These are phyloP conservation scores for Anoplopoma fimbria DNA, from an alignment of 2,113 vertebrate species.

Conservation along the genomic window DNA sequence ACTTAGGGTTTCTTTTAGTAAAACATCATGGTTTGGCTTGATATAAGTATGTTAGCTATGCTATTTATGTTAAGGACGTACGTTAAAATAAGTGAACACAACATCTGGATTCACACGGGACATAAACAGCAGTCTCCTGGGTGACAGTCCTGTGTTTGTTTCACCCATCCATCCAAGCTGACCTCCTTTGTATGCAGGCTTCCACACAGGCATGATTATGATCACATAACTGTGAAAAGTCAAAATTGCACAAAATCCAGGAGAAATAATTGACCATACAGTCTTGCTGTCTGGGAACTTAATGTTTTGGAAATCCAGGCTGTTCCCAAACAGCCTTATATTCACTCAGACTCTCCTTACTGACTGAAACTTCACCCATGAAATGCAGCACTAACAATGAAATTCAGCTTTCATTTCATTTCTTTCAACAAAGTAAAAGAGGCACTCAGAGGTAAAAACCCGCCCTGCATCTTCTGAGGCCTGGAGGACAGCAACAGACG, in stretches of 20 bases:
- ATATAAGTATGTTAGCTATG: not conserved
- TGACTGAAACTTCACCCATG: not conserved
- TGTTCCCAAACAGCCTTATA: not conserved
- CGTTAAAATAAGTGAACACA: not conserved
- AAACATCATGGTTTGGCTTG: not conserved
- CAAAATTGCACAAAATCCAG: not conserved
- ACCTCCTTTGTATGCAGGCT: not conserved
- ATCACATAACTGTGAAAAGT: too few relatives aligned
- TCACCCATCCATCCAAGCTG: not conserved
- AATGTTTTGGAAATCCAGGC: not conserved
- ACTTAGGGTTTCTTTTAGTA: not conserved
- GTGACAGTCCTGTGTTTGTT: not conserved
- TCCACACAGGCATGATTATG: not conserved
- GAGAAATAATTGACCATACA: not conserved
- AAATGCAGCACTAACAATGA: conserved; percentile 26
- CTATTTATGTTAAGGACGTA: not conserved
- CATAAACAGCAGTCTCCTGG: not conserved
- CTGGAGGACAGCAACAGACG: conserved; percentile 22
- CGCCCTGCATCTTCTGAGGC: conserved; percentile 12
- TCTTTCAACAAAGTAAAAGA: conserved; percentile 32
- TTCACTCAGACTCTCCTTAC: not conserved
- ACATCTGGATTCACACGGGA: too few relatives aligned
- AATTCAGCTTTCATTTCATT: conserved; percentile 33
- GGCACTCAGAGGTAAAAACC: conserved; percentile 9
- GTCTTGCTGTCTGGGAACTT: not conserved